Evolutionary conservation across 2,113 vertebrate genomes (phyloP), one percentile per base, ranked within the genome.

Genomic region (Anguilla japonica): DNA sequence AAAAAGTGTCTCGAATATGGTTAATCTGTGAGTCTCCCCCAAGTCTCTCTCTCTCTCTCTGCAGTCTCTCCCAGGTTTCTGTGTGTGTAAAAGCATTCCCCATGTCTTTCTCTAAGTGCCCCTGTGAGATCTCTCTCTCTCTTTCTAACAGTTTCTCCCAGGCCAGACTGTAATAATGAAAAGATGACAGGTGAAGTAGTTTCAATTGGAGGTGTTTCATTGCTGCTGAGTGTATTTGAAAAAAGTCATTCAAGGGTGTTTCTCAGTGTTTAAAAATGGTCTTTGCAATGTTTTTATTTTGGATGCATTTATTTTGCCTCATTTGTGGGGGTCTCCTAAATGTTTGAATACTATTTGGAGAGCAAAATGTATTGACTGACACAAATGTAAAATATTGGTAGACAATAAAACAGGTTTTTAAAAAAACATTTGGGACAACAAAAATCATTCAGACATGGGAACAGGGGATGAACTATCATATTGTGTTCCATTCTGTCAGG

Each of bases 321-420:
- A 84, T 89, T 34, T 85, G 50, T 88, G 85, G 71, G 50, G 81
- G 83, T 91, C 92, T 93, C 85, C 86, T 92, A 92, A 94, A 92
- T 90, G 91, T 93, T 92, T 75, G 82, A 22, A 3, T 22, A 75
- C 29, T 34, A 75, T 75, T 34, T 34, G 71, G 13, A 75, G 71
- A 75, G 5, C n/a, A 75, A 67, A 75, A 75, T 29, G n/a, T 75
- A 75, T 75, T 75, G 11, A 11, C 11, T 20, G 20, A 71, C 20
- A 29, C 3, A 20, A 71, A 75, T 75, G 26, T 75, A 29, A 75
- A 75, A 75, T 13, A 75, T 75, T 13, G 71, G 26, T 75, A 34
- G n/a, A 75, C 29, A 9, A 75, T n/a, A 75, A 75, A n/a, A 75
- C 71, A 75, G 71, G 71, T 34, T 34, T 75, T 6, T 75, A 34